A percentile compares a stretch with the other conserved stretches of the same genome.
phyloP scores from a whole-genome alignment of 1,140 invertebrate species.

The Drosophila pseudoananassae region DNA sequence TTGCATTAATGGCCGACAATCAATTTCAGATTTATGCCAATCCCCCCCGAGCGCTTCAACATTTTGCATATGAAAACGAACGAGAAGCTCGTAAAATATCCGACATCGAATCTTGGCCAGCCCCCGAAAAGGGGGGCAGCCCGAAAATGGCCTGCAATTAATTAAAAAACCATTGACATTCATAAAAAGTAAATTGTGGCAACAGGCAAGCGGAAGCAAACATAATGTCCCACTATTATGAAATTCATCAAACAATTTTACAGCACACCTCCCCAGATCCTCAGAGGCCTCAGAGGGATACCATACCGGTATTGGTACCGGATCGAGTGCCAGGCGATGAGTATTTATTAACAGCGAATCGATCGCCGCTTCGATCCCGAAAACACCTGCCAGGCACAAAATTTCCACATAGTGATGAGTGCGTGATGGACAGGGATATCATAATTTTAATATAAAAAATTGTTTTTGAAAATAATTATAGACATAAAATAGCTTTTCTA shows the following conservation, averaged over 20 bases:
- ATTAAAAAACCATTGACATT: constrained; percentile 82
- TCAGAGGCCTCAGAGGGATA: neutral
- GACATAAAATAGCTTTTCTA: too few relatives aligned
- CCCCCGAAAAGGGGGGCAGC: constrained; percentile 20
- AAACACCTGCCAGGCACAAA: constrained; percentile 66
- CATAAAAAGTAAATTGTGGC: constrained; percentile 82
- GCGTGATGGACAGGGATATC: constrained; percentile 16
- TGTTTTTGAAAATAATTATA: neutral
- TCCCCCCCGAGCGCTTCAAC: constrained; percentile 8
- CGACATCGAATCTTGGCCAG: neutral
- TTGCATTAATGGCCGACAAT: constrained; percentile 67
- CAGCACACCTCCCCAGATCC: constrained; percentile 60
- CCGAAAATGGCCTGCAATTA: constrained; percentile 71
- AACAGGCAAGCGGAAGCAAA: constrained; percentile 65
- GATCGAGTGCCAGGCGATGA: constrained; percentile 28
- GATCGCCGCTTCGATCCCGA: constrained; percentile 52
- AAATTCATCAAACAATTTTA: constrained; percentile 75
- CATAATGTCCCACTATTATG: constrained; percentile 71
- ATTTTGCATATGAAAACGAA: constrained; percentile 38
- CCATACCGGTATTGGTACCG: constrained; percentile 7
- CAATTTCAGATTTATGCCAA: constrained; percentile 69
- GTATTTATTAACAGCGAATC: constrained; percentile 78
- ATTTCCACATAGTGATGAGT: constrained; percentile 26
- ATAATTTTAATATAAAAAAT: neutral
- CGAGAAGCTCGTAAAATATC: constrained; percentile 39